These are phyloP conservation scores for Yponomeuta evonymella DNA, from an alignment of 2,888 invertebrate genomes.

Conservation along the genomic window DNA sequence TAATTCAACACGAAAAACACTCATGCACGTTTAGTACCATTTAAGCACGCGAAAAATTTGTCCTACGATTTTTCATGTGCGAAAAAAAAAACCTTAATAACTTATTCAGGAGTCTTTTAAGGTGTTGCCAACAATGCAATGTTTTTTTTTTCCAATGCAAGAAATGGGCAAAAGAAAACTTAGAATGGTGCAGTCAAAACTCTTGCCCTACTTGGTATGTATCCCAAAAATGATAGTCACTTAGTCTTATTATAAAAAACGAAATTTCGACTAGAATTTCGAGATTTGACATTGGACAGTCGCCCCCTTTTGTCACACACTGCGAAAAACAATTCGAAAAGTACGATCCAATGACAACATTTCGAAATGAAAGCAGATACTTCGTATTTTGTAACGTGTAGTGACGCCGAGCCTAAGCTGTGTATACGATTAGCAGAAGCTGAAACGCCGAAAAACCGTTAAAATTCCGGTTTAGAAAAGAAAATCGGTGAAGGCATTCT, in stretches of 20 bases:
- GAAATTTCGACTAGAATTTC: too few relatives aligned
- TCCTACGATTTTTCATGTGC: background rate
- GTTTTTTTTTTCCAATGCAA: background rate
- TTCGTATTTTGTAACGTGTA: background rate
- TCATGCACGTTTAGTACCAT: conserved; percentile 10
- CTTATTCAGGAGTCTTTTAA: background rate
- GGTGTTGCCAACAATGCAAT: background rate
- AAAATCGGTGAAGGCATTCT: conserved; percentile 44
- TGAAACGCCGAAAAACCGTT: conserved; percentile 46
- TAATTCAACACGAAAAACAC: conserved; percentile 7
- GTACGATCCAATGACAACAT: too few relatives aligned
- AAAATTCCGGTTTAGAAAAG: conserved; percentile 25
- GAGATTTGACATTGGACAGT: too few relatives aligned
- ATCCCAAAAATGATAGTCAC: background rate
- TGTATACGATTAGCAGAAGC: conserved; percentile 57
- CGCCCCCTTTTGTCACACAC: too few relatives aligned
- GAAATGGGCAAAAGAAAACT: background rate
- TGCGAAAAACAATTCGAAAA: too few relatives aligned
- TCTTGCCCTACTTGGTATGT: conserved; percentile 43
- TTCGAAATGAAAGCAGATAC: conserved; percentile 3
- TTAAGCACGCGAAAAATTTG: background rate
- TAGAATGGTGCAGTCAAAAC: conserved; percentile 16
- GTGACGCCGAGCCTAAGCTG: conserved; percentile 39
- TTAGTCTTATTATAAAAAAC: too few relatives aligned
- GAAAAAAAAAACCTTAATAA: background rate